Conservation (phyloP, 2,797 vertebrate species). For the Muscicapa striata region DNA sequence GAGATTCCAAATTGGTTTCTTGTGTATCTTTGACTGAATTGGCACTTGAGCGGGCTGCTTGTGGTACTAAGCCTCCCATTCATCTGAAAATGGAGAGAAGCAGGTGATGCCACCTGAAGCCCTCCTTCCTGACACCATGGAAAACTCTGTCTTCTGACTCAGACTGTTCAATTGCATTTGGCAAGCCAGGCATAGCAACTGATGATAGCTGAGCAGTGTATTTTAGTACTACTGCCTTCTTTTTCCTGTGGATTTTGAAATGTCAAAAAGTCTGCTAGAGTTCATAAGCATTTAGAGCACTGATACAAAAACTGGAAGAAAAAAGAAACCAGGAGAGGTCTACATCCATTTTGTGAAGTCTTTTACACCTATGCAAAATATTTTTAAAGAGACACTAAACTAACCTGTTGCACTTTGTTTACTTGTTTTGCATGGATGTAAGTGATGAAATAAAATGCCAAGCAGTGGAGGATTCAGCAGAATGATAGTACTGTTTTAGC, state of each 20-base stretch:
- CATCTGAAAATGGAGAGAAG: not conserved
- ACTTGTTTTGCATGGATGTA: not conserved
- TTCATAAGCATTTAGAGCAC: not conserved
- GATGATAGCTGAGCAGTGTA: not conserved
- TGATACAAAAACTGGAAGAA: not conserved
- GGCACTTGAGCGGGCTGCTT: not conserved
- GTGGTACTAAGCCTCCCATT: not conserved
- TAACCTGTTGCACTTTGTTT: not conserved
- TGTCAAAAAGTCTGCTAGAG: not conserved
- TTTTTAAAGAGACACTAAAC: not conserved
- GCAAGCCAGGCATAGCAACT: not conserved
- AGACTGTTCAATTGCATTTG: not conserved
- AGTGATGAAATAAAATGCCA: slow-evolving; percentile 8
- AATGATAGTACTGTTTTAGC: slow-evolving; percentile 35
- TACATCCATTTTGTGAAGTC: not conserved
- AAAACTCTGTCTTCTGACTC: not conserved
- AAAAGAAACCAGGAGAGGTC: not conserved
- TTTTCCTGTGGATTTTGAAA: slow-evolving; percentile 16
- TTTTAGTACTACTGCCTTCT: not conserved
- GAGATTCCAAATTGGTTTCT: not conserved
- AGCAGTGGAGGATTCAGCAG: not conserved
- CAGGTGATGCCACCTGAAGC: not conserved
- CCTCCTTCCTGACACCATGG: not conserved
- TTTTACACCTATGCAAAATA: not conserved
- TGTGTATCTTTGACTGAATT: not conserved